These are phyloP conservation scores for Lepisosteus osseus DNA, from an alignment of 2,113 vertebrate genomes.

Conservation along the genomic window DNA sequence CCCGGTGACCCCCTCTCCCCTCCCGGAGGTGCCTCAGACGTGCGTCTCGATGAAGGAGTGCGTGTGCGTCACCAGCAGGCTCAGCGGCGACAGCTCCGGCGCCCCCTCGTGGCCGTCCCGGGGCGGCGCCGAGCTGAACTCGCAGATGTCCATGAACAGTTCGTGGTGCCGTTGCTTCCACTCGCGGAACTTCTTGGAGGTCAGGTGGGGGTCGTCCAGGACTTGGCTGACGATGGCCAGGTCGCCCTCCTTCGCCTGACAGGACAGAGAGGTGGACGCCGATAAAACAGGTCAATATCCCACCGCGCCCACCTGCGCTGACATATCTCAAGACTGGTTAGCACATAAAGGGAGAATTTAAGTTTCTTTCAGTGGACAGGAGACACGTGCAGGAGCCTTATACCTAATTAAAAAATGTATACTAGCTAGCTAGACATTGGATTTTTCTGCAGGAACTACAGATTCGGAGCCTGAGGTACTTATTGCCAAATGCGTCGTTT, in stretches of 20 bases:
- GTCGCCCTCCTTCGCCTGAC: slow-evolving; percentile 82
- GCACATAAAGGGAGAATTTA: too few relatives aligned
- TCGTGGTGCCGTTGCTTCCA: slow-evolving; percentile 88
- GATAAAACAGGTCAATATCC: not conserved
- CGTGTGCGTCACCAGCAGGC: slow-evolving; percentile 78
- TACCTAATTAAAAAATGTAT: too few relatives aligned
- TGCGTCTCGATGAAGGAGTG: slow-evolving; percentile 90
- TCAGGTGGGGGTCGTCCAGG: slow-evolving; percentile 78
- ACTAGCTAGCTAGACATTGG: too few relatives aligned
- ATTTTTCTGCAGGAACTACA: too few relatives aligned
- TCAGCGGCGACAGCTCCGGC: slow-evolving; percentile 72
- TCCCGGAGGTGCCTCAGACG: slow-evolving; percentile 55
- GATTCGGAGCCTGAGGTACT: too few relatives aligned
- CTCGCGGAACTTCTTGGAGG: slow-evolving; percentile 81
- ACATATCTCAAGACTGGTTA: too few relatives aligned
- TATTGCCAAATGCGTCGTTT: too few relatives aligned
- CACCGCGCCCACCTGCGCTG: too few relatives aligned
- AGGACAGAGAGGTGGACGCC: slow-evolving; percentile 22
- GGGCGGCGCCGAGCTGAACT: slow-evolving; percentile 63
- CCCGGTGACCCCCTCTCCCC: not conserved
- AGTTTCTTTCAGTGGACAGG: too few relatives aligned
- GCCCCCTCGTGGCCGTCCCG: slow-evolving; percentile 65
- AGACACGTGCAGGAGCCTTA: too few relatives aligned
- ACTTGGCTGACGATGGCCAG: slow-evolving; percentile 74
- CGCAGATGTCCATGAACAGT: slow-evolving; percentile 86